Evolutionary conservation across 2,797 vertebrate genomes (phyloP).

Genomic region (Monodelphis domestica): DNA sequence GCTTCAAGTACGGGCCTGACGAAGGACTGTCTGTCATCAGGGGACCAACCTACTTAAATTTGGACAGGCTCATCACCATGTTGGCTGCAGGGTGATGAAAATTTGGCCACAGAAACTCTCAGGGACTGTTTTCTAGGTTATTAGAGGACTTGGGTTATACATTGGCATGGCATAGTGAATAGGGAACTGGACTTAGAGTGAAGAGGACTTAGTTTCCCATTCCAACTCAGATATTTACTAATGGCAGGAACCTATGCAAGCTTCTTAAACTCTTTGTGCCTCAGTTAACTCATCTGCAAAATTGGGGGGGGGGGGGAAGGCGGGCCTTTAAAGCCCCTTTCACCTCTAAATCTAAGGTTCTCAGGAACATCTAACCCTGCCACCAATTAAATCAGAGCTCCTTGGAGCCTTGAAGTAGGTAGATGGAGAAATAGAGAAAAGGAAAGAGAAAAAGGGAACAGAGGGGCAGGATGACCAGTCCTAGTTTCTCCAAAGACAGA

Average conservation of each 20-base stretch:
- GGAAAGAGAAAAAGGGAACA: neutral
- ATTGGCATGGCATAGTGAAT: neutral
- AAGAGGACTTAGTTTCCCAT: neutral
- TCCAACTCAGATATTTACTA: neutral
- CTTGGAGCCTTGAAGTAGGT: neutral
- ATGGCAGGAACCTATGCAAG: neutral
- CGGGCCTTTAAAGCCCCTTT: neutral
- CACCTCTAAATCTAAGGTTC: neutral
- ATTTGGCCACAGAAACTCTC: neutral
- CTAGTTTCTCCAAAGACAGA: neutral
- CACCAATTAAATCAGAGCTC: neutral
- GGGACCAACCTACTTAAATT: neutral
- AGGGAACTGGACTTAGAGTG: neutral
- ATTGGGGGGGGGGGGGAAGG: neutral
- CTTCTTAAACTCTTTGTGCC: neutral
- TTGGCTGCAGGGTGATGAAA: neutral
- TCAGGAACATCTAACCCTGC: too few species aligned
- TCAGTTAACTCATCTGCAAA: neutral
- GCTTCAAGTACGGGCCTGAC: neutral
- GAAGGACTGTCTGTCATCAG: neutral
- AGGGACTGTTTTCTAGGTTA: neutral
- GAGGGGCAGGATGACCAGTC: neutral
- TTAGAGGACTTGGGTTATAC: neutral
- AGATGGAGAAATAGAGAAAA: neutral
- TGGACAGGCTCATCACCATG: neutral